Base-by-base conservation (phyloP, 2,888 invertebrate genomes). In the Panzeria rudis region DNA sequence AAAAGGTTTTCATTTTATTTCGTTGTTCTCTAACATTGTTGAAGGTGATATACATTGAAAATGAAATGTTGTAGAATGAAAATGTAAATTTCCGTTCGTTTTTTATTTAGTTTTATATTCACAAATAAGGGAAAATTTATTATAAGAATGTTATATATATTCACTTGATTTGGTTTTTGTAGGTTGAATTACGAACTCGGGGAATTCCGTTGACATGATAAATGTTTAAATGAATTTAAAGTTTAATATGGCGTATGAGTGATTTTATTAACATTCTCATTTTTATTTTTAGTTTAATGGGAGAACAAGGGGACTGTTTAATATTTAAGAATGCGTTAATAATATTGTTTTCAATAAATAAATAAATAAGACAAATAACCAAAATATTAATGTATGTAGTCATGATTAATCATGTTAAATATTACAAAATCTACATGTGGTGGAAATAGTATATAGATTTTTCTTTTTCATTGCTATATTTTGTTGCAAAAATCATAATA, bases 101-200 rank as follows among this genome's bases (percentile, higher is more conserved):
- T 4, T 29, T 29, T 47, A 4, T 17, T 29, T 47, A 2, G 11
- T 47, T 47, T 17, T 15, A 29, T 47, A 8, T 75, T 20, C 25
- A 38, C 52, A 68, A 61, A 68, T 61, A 77, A 38, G 50, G 20
- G 15, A 84, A 78, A 84, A 86, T 86, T 86, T 85, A 86, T 83
- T 84, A 76, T 78, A 72, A 78, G 82, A 86, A 85, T 87, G 87
- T 86, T 86, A 86, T 76, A 81, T 75, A 88, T 87, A 87, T 87
- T 86, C 87, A 84, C 81, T 86, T 87, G 87, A 88, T 88, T 87
- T 88, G 86, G 79, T 84, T 81, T 82, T 38, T 35, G 52, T 78
- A 61, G 17, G 62, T 86, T 86, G 84, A 84, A 86, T 79, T 84
- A 86, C 85, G 85, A 79, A 38, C 41, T 25, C 50, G 41, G 54